Percentiles rank a stretch among this genome's conserved stretches.
Evolutionary conservation across 2,888 invertebrate species (phyloP).

Genomic region (Hyposoter dolosus): DNA sequence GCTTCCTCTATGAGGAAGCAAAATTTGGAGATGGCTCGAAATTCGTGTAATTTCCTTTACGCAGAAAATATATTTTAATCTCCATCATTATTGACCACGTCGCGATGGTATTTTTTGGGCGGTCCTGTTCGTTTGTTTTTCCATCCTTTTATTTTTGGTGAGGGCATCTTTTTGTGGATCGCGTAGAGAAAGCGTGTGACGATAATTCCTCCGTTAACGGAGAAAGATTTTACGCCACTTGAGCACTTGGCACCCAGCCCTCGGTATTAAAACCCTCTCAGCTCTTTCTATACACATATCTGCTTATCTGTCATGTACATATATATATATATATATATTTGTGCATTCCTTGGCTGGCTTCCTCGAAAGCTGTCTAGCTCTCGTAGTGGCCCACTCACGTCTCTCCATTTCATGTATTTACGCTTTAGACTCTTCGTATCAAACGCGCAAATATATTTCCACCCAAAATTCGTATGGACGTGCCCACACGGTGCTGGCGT

Average conservation of each 20-base stretch:
- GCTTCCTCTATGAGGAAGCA: too few species aligned
- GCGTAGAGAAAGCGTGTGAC: conserved; percentile 37
- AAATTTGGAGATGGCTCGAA: too few species aligned
- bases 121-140: not conserved
- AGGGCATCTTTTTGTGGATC: conserved; percentile 19
- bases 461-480: conserved; percentile 11
- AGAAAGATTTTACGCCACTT: conserved; percentile 73
- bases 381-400: conserved; percentile 58
- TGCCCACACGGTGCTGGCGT: too few species aligned
- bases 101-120: not conserved
- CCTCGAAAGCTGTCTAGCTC: conserved; percentile 63
- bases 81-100: not conserved
- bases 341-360: conserved; percentile 53
- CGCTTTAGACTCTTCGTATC: conserved; percentile 31
- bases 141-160: conserved; percentile 6
- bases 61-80: not conserved
- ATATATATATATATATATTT: conserved; percentile 33
- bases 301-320: conserved; percentile 29
- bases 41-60: too few species aligned
- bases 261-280: conserved; percentile 62
- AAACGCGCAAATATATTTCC: not conserved
- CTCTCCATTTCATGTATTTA: conserved; percentile 39
- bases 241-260: conserved; percentile 69
- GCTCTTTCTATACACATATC: conserved; percentile 24
- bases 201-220: conserved; percentile 68